Evolutionary conservation across 2,888 invertebrate species (phyloP), one percentile per base, ranked within the genome.

Genomic region (Phlogophora meticulosa): DNA sequence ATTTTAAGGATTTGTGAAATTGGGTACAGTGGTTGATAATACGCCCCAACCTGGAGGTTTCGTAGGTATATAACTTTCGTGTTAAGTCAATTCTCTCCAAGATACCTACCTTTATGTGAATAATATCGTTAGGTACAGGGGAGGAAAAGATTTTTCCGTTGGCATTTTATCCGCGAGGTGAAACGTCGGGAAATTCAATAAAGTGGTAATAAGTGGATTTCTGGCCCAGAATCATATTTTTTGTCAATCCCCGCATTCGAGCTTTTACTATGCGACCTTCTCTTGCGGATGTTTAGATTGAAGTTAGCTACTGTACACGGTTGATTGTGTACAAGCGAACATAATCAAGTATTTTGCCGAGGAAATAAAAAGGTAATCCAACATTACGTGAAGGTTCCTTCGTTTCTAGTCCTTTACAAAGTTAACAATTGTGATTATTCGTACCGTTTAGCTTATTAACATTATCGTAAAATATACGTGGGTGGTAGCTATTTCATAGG

Each of bases 201-300:
- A 92, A 90, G 90, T 90, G 90, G 90, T 91, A 91, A 91, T 92
- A 93, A 92, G 90, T 90, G 85, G 87, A 91, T 91, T 90, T 90
- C 87, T 88, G 85, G 81, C 80, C 78, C 82, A 78, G 82, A 88
- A 85, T 89, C 87, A 90, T 91, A 92, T 91, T 91, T n/a, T 91
- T 89, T 87, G 84, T 82, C 86, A 87, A 88, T 87, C 87, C 83
- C 72, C 69, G 81, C 80, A 83, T 83, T 85, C 84, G 81, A 86
- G 82, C 83, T 83, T 89, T 90, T 88, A 89, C 87, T 88, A 86
- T 83, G 80, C 68, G 78, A 81, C 80, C 76, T 79, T 75, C 57
- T 61, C 59, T 65, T 67, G 63, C 38, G 52, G 45, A 67, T 71
- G 49, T 67, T n/a, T 51, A 42, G 45, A 60, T 65, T 38, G n/a